phyloP scores from a whole-genome alignment of 2,888 invertebrate species.

The Cerastis rubricosa region DNA sequence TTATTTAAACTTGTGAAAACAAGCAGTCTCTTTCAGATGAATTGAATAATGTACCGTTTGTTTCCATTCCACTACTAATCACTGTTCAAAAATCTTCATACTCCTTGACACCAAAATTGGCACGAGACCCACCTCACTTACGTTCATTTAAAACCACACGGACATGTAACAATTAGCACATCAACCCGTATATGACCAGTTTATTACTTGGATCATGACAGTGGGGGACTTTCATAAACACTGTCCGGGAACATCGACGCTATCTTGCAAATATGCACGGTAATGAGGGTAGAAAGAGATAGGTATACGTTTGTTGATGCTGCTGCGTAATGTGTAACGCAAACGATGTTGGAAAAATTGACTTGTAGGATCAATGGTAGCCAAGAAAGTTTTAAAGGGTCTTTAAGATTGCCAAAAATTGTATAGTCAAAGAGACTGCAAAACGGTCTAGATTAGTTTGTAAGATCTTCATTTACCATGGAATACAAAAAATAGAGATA shows the following conservation, averaged over 20 bases:
- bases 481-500: too few species aligned
- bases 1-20: not conserved
- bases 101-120: not conserved
- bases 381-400: slow-evolving; percentile 11
- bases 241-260: slow-evolving; percentile 64
- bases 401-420: not conserved
- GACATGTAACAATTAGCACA: slow-evolving; percentile 55
- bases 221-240: slow-evolving; percentile 74
- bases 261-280: slow-evolving; percentile 74
- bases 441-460: too few species aligned
- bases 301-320: slow-evolving; percentile 59
- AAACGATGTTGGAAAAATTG: slow-evolving; percentile 53
- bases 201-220: slow-evolving; percentile 73
- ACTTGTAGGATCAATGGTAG: slow-evolving; percentile 17
- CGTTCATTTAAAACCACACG: slow-evolving; percentile 24
- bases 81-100: not conserved
- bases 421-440: not conserved
- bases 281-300: slow-evolving; percentile 74
- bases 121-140: not conserved
- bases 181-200: slow-evolving; percentile 52
- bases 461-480: too few species aligned
- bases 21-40: not conserved
- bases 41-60: not conserved
- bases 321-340: slow-evolving; percentile 39
- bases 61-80: not conserved